phyloP scores from a whole-genome alignment of 2,113 vertebrate genomes.

The Phocoena phocoena region DNA sequence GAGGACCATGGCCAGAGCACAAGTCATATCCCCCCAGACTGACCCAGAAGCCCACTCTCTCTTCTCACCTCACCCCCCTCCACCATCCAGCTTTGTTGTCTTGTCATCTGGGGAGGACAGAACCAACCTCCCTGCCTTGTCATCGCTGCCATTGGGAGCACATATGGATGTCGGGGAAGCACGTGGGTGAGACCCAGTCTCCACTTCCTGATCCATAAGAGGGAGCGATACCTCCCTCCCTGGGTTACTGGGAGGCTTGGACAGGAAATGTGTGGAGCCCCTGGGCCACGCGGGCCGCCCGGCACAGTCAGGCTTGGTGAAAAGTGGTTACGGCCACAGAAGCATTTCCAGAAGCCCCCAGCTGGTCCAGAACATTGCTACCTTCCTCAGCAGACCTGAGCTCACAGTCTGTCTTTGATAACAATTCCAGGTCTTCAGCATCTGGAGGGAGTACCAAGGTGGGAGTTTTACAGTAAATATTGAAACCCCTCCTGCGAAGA shows the following conservation, averaged over 20 bases:
- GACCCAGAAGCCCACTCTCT: background rate
- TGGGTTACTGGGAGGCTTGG: background rate
- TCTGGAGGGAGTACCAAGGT: background rate
- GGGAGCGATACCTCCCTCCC: fast-evolving
- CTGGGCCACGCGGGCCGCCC: too few relatives aligned
- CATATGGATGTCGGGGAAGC: too few relatives aligned
- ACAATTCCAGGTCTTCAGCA: background rate
- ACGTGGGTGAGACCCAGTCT: fast-evolving
- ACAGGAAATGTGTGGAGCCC: too few relatives aligned
- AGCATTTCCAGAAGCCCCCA: background rate
- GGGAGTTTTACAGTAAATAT: background rate
- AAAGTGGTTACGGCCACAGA: background rate
- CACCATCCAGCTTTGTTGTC: too few relatives aligned
- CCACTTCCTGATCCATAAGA: background rate
- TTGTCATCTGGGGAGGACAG: background rate
- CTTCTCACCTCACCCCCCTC: background rate
- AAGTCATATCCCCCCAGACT: background rate
- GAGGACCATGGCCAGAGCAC: background rate
- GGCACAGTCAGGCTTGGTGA: background rate
- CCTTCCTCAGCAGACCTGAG: background rate
- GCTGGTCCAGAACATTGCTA: fast-evolving
- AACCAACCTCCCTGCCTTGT: background rate
- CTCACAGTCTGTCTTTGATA: background rate
- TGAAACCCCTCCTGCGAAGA: background rate
- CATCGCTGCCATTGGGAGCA: background rate